phyloP scores from a whole-genome alignment of 2,797 vertebrate species.

The Crax fasciolata region DNA sequence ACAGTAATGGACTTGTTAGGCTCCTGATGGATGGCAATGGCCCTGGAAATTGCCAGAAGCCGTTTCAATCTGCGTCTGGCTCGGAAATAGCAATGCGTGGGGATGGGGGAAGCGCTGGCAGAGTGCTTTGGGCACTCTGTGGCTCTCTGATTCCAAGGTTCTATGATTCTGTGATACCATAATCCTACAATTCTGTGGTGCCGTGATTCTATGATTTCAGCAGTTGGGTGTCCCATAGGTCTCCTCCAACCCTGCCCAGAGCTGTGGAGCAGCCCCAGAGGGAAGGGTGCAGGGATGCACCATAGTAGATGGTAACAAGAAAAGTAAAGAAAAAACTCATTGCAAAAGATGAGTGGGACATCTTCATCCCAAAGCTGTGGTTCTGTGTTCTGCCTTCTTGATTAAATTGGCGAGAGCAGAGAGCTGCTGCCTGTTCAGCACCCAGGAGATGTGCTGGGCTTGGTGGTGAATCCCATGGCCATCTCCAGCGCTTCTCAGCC shows the following conservation, averaged over 20 bases:
- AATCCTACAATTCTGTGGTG: neutral
- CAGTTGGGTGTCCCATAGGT: accelerated
- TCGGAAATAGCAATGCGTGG: neutral
- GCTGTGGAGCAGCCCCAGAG: neutral
- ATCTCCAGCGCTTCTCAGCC: neutral
- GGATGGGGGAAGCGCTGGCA: neutral
- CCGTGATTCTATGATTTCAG: neutral
- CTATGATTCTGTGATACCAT: neutral
- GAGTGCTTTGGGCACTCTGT: neutral
- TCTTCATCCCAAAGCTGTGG: neutral
- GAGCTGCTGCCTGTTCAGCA: accelerated
- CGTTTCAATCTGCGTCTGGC: neutral
- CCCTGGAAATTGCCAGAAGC: constrained; percentile 55
- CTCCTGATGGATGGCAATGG: constrained; percentile 30
- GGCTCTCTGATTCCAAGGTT: too few species aligned
- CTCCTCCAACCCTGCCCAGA: neutral
- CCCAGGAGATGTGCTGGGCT: accelerated
- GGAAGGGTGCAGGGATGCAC: neutral
- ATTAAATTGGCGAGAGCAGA: neutral
- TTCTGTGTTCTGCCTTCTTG: neutral
- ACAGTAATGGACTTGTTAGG: constrained; percentile 47
- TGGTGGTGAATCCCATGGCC: neutral
- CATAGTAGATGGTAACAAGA: accelerated
- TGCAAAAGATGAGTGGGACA: neutral
- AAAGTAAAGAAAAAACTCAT: neutral